Evolutionary conservation across 2,113 vertebrate genomes (phyloP), one percentile per base, ranked within the genome.

Genomic region (Neodontobutis hainanensis): DNA sequence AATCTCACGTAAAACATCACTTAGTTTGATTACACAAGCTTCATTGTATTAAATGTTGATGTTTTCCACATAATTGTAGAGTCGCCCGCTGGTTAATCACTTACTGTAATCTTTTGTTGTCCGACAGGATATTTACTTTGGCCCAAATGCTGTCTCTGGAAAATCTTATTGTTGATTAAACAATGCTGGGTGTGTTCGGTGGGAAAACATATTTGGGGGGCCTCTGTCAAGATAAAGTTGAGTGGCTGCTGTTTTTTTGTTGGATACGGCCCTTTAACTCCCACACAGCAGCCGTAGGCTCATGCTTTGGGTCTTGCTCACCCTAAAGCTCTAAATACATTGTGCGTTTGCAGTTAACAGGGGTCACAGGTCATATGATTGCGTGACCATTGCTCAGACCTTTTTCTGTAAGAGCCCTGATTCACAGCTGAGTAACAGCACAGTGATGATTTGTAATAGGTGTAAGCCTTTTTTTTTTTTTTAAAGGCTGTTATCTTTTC

Each of bases 81-180:
- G 38, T 40, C 38, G 1, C 11, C 15, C n/a, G 12, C 14, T 55
- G 45, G 36, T 40, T 32, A 56, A 61, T 32, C 67, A 70, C 60
- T 80, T 71, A 71, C 43, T 36, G 59, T 52, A 68, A 76, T 40
- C 45, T 52, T 53, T 60, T 80, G 46, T 57, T 75, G 46, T 69
- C 50, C 46, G 50, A 36, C 64, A 78, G 74, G 73, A 83, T 79
- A 66, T 81, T 73, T 56, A 73, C 74, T 70, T 82, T 63, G 44
- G 36, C 58, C 70, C 6, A 38, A 38, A 63, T 56, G 6, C 19
- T 35, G 11, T 73, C 44, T 64, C 63, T 81, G 77, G 71, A 72
- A 77, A 57, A 11, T 38, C 70, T 61, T 6, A 77, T 68, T 36
- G 40, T 66, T 44, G 46, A 15, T 53, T 3, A 15, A 62, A 85